These are phyloP conservation scores for Cetoscarus ocellatus DNA, from an alignment of 2,797 vertebrate species.

Conservation along the genomic window DNA sequence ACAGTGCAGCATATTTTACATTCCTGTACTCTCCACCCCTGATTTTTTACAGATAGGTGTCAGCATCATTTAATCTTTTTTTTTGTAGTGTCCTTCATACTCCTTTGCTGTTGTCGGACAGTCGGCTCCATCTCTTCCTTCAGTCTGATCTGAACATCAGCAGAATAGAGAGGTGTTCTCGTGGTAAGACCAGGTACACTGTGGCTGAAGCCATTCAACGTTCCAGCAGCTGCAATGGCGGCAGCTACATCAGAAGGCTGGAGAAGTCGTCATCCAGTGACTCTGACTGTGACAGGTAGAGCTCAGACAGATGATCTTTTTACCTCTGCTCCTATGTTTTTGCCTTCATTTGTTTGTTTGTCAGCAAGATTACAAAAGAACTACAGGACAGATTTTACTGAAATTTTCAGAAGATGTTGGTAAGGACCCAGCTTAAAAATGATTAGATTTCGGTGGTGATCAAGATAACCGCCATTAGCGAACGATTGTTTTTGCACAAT, in stretches of 20 bases:
- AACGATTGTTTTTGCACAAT: too few species aligned
- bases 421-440: too few species aligned
- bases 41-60: background rate
- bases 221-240: constrained; percentile 57
- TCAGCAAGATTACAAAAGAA: too few species aligned
- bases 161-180: constrained; percentile 91
- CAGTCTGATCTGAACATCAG: constrained; percentile 91
- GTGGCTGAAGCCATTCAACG: constrained; percentile 93
- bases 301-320: background rate
- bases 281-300: constrained; percentile 90
- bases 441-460: too few species aligned
- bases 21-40: background rate
- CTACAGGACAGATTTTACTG: too few species aligned
- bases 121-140: constrained; percentile 95
- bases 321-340: too few species aligned
- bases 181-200: constrained; percentile 90
- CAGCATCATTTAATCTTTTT: background rate
- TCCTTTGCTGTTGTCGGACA: constrained; percentile 91
- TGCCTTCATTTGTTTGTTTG: background rate
- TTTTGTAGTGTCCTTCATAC: constrained; percentile 87
- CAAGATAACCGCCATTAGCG: too few species aligned
- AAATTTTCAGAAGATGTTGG: too few species aligned
- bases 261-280: constrained; percentile 83
- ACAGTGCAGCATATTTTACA: too few species aligned
- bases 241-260: constrained; percentile 75